phyloP scores from a whole-genome alignment of 2,888 invertebrate species.

The Dryomyza anilis region DNA sequence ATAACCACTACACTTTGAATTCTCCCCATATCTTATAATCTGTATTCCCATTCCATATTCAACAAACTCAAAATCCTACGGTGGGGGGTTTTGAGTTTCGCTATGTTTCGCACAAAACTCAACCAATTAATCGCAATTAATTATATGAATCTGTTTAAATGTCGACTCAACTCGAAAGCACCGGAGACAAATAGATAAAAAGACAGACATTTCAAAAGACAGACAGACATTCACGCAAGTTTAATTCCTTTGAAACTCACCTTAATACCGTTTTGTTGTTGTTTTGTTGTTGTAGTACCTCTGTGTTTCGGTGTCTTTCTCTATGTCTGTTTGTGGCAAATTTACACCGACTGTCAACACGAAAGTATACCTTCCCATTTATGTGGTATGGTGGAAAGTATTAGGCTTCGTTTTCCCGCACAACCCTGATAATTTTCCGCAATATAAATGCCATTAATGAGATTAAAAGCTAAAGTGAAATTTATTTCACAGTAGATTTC shows the following conservation, averaged over 20 bases:
- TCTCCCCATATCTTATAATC: neutral
- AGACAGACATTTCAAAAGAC: constrained; percentile 27
- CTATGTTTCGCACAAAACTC: too few relatives aligned
- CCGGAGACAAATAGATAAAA: too few relatives aligned
- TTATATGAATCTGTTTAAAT: constrained; percentile 53
- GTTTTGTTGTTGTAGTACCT: too few relatives aligned
- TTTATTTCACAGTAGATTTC: constrained; percentile 8
- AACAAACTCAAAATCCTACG: neutral
- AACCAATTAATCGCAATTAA: constrained; percentile 50
- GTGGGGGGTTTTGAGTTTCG: neutral
- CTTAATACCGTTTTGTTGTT: neutral
- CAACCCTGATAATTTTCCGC: constrained; percentile 49
- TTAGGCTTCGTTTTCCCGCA: too few relatives aligned
- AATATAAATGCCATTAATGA: constrained; percentile 56
- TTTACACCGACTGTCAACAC: neutral
- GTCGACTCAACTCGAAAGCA: constrained; percentile 41
- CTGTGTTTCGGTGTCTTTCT: too few relatives aligned
- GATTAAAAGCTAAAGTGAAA: constrained; percentile 45
- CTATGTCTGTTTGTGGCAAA: neutral
- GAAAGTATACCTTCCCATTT: constrained; percentile 6
- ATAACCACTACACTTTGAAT: too few relatives aligned
- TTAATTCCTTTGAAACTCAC: neutral
- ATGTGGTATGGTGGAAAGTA: too few relatives aligned
- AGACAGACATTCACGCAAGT: constrained; percentile 11
- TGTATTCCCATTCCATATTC: neutral